These are phyloP conservation scores for Apodemia mormo DNA, from an alignment of 2,888 invertebrate genomes.

Conservation along the genomic window DNA sequence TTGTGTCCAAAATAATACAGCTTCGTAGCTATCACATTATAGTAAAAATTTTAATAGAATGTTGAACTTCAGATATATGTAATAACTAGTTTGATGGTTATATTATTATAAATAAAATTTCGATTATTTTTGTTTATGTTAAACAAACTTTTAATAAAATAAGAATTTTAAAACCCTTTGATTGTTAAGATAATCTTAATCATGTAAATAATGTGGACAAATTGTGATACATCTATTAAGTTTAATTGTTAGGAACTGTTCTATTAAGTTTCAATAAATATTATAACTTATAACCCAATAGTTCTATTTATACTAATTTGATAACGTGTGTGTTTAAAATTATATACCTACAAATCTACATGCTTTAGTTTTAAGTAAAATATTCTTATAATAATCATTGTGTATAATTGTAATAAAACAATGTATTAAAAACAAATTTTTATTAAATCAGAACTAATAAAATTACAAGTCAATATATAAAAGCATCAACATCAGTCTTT, in stretches of 20 bases:
- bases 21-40: too few relatives aligned
- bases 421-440: not conserved
- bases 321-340: not conserved
- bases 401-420: constrained; percentile 1
- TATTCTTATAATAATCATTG: not conserved
- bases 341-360: not conserved
- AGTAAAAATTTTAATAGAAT: too few relatives aligned
- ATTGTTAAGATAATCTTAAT: too few relatives aligned
- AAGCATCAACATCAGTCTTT: constrained; percentile 20
- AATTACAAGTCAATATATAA: constrained; percentile 20
- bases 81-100: too few relatives aligned
- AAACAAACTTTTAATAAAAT: too few relatives aligned
- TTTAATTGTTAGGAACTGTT: not conserved
- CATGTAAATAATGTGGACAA: constrained; percentile 1
- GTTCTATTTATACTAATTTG: not conserved
- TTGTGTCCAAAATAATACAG: too few relatives aligned
- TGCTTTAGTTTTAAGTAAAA: not conserved
- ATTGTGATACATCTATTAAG: constrained; percentile 1
- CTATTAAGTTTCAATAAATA: not conserved
- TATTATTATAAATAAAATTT: too few relatives aligned
- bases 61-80: too few relatives aligned
- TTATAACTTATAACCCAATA: not conserved
- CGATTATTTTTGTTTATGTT: too few relatives aligned
- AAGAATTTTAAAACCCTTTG: too few relatives aligned
- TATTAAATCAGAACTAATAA: constrained; percentile 14